Conservation (phyloP, 1,140 invertebrate genomes). For the Diprion similis region DNA sequence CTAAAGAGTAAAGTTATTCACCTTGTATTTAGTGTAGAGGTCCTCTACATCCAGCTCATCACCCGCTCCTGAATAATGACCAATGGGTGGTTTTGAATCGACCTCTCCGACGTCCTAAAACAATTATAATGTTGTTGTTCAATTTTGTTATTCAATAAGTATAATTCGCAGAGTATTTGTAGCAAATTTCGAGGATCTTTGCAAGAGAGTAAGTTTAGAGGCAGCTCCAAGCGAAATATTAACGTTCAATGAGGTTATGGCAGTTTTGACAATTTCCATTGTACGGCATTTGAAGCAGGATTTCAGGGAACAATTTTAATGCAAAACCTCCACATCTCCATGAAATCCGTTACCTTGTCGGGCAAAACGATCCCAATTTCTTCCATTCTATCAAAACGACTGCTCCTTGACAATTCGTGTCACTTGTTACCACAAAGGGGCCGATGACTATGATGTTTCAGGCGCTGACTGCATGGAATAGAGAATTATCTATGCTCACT, state of each 20-base stretch:
- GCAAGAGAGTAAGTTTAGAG: conserved; percentile 9
- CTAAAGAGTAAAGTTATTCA: conserved; percentile 45
- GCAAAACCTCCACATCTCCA: conserved; percentile 10
- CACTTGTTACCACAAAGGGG: no score
- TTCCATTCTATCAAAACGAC: conserved; percentile 61
- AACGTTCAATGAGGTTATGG: conserved; percentile 11
- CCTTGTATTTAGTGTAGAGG: conserved; percentile 94
- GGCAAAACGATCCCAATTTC: conserved; percentile 73
- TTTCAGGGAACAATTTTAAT: conserved; percentile 14
- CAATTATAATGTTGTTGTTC: conserved; percentile 17
- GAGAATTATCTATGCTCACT: no score
- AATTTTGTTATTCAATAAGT: not conserved
- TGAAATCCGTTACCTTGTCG: conserved; percentile 68
- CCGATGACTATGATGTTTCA: no score
- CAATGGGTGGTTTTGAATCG: conserved; percentile 65
- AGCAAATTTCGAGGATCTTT: conserved; percentile 13
- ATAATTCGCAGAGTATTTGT: conserved; percentile 18
- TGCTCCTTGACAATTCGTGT: no score
- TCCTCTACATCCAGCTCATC: conserved; percentile 89
- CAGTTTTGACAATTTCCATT: not conserved
- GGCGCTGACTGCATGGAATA: no score
- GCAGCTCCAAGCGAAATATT: not conserved
- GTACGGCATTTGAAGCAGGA: not conserved
- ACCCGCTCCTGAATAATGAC: conserved; percentile 61
- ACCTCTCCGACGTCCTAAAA: conserved; percentile 68